These are phyloP conservation scores for pig (Sus scrofa) DNA, from an alignment of 2,113 vertebrate genomes.

Conservation along the genomic window T2T-Sscrofa CM000823.6:64795501-64796000, in stretches of 20 bases:
- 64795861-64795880: not conserved
- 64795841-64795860: not conserved
- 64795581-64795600: not conserved
- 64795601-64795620: no score
- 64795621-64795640: no score
- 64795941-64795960: not conserved
- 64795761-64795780: not conserved
- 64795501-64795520: not conserved
- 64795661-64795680: no score
- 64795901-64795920: not conserved
- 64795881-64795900: not conserved
- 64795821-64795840: not conserved
- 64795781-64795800: not conserved
- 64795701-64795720: no score
- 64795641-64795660: no score
- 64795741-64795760: not conserved
- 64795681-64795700: no score
- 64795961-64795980: not conserved
- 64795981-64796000: not conserved
- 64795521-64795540: not conserved
- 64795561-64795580: not conserved
- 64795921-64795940: not conserved
- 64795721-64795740: no score
- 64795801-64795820: not conserved
- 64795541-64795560: not conserved